These are phyloP conservation scores for Theonella swinhoei DNA, from an alignment of 37 sponge, comb jelly and placozoan species.

Conservation along the genomic window DNA sequence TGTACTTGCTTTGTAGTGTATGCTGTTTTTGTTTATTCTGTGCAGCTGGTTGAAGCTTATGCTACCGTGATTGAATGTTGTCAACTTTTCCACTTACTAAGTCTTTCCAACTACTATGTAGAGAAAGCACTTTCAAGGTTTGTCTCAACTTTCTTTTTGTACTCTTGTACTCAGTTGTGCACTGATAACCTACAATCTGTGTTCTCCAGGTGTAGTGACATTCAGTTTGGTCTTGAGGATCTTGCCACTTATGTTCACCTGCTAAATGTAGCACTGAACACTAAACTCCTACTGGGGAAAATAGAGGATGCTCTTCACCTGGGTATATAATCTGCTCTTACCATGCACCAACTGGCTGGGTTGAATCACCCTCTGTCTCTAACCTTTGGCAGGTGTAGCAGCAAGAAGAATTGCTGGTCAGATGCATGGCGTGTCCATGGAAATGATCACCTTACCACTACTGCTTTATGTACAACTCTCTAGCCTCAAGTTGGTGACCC, in stretches of 20 bases:
- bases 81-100: conserved; percentile 50
- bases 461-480: conserved; percentile 39
- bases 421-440: conserved; percentile 53
- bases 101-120: conserved; percentile 42
- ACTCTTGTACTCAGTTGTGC: not conserved
- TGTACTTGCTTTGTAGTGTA: no score
- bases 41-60: conserved; percentile 83
- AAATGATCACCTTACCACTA: conserved; percentile 47
- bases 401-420: conserved; percentile 26
- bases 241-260: conserved; percentile 52
- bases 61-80: conserved; percentile 80
- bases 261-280: conserved; percentile 58
- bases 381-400: conserved; percentile 16
- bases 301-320: conserved; percentile 32
- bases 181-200: no score
- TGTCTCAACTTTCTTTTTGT: conserved; percentile 3
- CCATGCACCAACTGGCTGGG: not conserved
- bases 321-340: conserved; percentile 9
- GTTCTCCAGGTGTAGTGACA: conserved; percentile 36
- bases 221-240: conserved; percentile 58
- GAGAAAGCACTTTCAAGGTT: conserved; percentile 49
- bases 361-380: not conserved
- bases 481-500: not conserved
- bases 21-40: not conserved
- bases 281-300: conserved; percentile 55